Conservation (phyloP, 1,140 invertebrate species). For the Caenorhabditis brenneri region DNA sequence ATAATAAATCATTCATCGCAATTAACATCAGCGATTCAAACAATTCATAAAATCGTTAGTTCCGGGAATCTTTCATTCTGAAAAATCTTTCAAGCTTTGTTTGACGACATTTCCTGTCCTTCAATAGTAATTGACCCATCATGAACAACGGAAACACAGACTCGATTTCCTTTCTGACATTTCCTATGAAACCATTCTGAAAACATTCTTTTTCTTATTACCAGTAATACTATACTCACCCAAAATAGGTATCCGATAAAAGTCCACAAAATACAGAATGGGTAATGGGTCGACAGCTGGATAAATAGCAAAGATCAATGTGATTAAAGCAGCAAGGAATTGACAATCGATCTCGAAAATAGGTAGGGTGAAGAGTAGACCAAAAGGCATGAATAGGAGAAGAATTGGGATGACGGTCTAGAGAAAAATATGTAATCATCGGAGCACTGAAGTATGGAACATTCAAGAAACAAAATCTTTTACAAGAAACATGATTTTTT, state of each 20-base stretch:
- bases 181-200: not conserved
- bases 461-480: too few relatives aligned
- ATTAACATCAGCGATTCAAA: too few relatives aligned
- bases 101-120: too few relatives aligned
- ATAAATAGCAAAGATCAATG: slow-evolving; percentile 16
- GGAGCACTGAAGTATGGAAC: too few relatives aligned
- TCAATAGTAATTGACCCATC: not conserved
- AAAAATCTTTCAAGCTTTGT: too few relatives aligned
- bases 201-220: not conserved
- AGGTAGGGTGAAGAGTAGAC: not conserved
- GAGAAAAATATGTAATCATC: not conserved
- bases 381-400: not conserved
- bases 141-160: not conserved
- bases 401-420: not conserved
- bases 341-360: not conserved
- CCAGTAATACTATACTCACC: not conserved
- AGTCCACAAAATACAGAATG: not conserved
- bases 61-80: too few relatives aligned
- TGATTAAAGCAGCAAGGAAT: not conserved
- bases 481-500: too few relatives aligned
- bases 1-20: too few relatives aligned
- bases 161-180: not conserved
- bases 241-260: not conserved
- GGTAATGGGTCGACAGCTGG: slow-evolving; percentile 2
- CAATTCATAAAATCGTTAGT: too few relatives aligned